phyloP scores from a whole-genome alignment of 2,888 invertebrate species.

The Isoperla grammatica region DNA sequence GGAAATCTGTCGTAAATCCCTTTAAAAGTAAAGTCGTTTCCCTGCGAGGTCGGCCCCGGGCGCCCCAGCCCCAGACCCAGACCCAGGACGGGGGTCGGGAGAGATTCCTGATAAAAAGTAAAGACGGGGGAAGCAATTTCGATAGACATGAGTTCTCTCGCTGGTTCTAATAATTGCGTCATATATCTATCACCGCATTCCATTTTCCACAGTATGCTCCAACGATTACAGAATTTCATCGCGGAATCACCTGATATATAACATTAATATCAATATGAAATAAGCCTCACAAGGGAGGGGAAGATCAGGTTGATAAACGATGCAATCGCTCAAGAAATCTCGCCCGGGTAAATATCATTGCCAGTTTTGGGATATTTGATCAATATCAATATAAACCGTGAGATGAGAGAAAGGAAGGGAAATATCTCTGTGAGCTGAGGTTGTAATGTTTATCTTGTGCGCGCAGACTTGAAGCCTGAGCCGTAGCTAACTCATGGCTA shows the following conservation, averaged over 20 bases:
- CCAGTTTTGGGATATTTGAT: too few species aligned
- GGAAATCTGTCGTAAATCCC: constrained; percentile 28
- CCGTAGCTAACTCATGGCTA: too few species aligned
- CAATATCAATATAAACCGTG: too few species aligned
- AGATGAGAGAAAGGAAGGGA: too few species aligned
- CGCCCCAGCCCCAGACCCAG: background rate
- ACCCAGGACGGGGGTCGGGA: background rate
- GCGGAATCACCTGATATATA: background rate
- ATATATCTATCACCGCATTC: constrained; percentile 8
- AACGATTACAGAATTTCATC: too few species aligned
- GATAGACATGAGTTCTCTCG: constrained; percentile 15
- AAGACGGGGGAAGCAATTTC: constrained; percentile 12
- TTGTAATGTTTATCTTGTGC: too few species aligned
- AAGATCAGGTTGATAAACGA: too few species aligned
- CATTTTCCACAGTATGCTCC: constrained; percentile 7
- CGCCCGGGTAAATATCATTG: too few species aligned
- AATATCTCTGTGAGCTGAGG: too few species aligned
- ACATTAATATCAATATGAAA: background rate
- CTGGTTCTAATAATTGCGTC: constrained; percentile 15
- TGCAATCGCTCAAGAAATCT: too few species aligned
- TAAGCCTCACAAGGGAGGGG: too few species aligned
- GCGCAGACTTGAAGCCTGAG: too few species aligned
- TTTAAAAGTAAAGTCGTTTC: constrained; percentile 18
- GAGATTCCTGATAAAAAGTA: constrained; percentile 16
- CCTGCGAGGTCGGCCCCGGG: background rate